Evolutionary conservation across 2,888 invertebrate genomes (phyloP), one percentile per base, ranked within the genome.

Genomic region (Scrobipalpa costella): DNA sequence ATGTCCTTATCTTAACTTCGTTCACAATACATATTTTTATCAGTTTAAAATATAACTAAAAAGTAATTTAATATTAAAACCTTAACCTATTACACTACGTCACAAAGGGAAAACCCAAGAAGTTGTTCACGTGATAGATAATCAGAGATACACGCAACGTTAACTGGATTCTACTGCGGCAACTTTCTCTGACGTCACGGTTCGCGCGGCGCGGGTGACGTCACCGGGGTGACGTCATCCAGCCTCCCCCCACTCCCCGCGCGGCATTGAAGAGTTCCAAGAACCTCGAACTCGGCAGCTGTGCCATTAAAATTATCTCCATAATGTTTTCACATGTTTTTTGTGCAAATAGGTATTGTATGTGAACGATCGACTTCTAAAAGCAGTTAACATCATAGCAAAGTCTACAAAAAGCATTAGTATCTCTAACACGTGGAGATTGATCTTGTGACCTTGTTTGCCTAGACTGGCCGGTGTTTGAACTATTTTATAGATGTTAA

Each of bases 201-300:
- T 76, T 83, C 77, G 78, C 77, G 73, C 76, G 80, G 81, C 61
- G 64, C 33, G n/a, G 66, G 71, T 88, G 85, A 89, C 88, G 89
- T 88, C 86, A 88, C 88, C 86, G 86, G 72, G 36, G 61, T 83
- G 83, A 81, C 84, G 84, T 84, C 82, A 36, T 49, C 9, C 81
- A 19, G n/a, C 9, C 57, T 38, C 71, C 72, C 73, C 69, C 73
- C 74, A 73, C 69, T 73, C 69, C 71, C 71, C 2, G 68, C 67
- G 68, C 65, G 69, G 73, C 73, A 70, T 69, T 73, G 75, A 73
- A 68, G 68, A 77, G 77, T 83, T 84, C 81, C 76, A 74, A 75
- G 81, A 84, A 85, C 73, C 78, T 70, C 49, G 59, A 21, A 19
- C n/a, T 66, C 73, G 68, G 73, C 76, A 71, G 72, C 71, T 73